phyloP scores from a whole-genome alignment of 2,888 invertebrate species.

The Alviniconcha strummeri region DNA sequence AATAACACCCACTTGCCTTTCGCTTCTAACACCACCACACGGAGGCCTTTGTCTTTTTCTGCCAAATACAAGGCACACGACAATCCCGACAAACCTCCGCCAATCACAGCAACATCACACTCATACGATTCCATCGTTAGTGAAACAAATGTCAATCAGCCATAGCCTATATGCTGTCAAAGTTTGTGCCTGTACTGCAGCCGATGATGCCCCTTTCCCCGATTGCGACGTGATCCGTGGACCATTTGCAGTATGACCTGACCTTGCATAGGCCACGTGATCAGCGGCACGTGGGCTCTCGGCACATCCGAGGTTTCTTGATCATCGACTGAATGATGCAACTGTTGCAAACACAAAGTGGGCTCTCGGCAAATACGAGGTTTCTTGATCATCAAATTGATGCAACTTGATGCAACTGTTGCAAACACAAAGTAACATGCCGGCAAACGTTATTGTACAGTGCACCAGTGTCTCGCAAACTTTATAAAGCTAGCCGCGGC shows the following conservation, averaged over 20 bases:
- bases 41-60: constrained; percentile 62
- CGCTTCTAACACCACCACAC: constrained; percentile 72
- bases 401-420: too few relatives aligned
- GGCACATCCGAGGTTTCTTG: not conserved
- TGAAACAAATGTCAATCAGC: not conserved
- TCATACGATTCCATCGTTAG: constrained; percentile 40
- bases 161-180: not conserved
- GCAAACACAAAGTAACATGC: too few relatives aligned
- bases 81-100: constrained; percentile 71
- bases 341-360: not conserved
- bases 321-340: too few relatives aligned
- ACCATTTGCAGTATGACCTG: not conserved
- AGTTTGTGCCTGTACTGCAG: too few relatives aligned
- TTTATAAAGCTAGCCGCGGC: too few relatives aligned
- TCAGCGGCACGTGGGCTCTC: constrained; percentile 1
- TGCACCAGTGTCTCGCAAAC: too few relatives aligned
- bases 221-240: not conserved
- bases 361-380: not conserved
- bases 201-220: too few relatives aligned
- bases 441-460: too few relatives aligned
- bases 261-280: constrained; percentile 18
- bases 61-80: constrained; percentile 71
- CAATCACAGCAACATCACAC: constrained; percentile 70
- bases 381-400: too few relatives aligned
- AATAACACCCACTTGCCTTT: constrained; percentile 61